These are phyloP conservation scores for Aphelinus atriplicis DNA, from an alignment of 1,140 invertebrate species.

Conservation along the genomic window DNA sequence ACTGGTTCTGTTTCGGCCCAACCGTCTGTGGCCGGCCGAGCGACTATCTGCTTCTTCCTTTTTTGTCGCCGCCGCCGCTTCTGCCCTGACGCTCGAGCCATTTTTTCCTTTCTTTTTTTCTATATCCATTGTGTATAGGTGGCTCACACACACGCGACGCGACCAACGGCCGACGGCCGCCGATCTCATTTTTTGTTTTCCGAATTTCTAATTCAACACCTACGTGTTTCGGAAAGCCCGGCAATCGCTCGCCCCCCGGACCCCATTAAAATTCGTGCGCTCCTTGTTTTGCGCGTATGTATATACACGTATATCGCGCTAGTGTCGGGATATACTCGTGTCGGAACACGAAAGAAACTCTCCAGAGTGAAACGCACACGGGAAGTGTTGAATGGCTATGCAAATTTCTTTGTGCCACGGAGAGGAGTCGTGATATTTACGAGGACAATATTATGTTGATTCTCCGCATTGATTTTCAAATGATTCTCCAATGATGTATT, in stretches of 20 bases:
- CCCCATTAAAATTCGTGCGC: neutral
- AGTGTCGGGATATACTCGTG: neutral
- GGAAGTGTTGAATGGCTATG: too few relatives aligned
- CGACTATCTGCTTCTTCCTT: neutral
- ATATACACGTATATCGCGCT: neutral
- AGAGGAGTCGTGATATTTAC: too few relatives aligned
- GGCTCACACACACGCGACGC: neutral
- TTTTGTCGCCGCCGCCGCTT: neutral
- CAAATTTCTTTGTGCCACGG: too few relatives aligned
- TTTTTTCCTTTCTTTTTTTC: conserved; percentile 5
- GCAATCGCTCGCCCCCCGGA: neutral
- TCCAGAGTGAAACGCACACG: too few relatives aligned
- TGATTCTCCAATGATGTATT: too few relatives aligned
- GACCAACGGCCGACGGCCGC: too few relatives aligned
- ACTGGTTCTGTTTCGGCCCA: too few relatives aligned
- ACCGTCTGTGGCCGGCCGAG: too few relatives aligned
- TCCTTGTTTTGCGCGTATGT: neutral
- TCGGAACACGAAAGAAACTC: neutral
- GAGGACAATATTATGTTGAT: too few relatives aligned
- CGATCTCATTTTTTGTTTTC: conserved; percentile 24
- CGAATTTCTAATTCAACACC: conserved; percentile 35
- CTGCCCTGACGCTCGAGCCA: neutral
- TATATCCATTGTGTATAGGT: neutral
- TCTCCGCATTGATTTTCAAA: too few relatives aligned
- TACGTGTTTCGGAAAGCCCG: neutral